phyloP scores from a whole-genome alignment of 2,113 vertebrate species.

The Crotophaga sulcirostris region DNA sequence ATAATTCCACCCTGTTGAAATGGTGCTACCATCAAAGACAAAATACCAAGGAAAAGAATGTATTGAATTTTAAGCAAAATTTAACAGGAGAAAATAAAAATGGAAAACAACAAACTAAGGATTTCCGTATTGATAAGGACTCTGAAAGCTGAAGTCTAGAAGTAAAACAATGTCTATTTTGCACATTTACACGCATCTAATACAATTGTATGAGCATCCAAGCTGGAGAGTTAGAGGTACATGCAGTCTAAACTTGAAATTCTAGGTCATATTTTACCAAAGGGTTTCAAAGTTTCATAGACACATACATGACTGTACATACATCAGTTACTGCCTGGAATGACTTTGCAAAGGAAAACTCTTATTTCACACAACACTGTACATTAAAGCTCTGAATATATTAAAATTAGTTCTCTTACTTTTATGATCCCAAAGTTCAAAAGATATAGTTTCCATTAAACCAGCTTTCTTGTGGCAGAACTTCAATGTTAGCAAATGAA shows the following conservation, averaged over 20 bases:
- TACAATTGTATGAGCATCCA: not conserved
- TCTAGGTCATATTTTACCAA: not conserved
- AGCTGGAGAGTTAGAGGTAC: not conserved
- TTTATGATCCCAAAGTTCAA: not conserved
- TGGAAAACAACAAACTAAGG: not conserved
- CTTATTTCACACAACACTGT: not conserved
- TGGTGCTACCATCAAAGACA: not conserved
- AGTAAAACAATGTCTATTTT: not conserved
- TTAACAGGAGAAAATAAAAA: not conserved
- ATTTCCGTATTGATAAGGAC: not conserved
- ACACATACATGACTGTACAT: not conserved
- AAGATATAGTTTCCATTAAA: not conserved
- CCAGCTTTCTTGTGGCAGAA: not conserved
- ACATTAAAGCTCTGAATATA: not conserved
- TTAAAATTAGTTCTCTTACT: not conserved
- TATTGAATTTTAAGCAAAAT: not conserved
- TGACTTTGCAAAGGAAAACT: not conserved
- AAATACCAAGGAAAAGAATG: not conserved
- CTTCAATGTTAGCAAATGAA: not conserved
- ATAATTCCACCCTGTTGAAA: not conserved
- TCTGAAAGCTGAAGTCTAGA: rapidly evolving
- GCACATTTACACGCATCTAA: not conserved
- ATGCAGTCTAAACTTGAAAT: not conserved
- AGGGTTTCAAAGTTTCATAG: not conserved
- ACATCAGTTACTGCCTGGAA: not conserved